Conservation (phyloP, 2,888 invertebrate genomes). For the Coleophora flavipennella region DNA sequence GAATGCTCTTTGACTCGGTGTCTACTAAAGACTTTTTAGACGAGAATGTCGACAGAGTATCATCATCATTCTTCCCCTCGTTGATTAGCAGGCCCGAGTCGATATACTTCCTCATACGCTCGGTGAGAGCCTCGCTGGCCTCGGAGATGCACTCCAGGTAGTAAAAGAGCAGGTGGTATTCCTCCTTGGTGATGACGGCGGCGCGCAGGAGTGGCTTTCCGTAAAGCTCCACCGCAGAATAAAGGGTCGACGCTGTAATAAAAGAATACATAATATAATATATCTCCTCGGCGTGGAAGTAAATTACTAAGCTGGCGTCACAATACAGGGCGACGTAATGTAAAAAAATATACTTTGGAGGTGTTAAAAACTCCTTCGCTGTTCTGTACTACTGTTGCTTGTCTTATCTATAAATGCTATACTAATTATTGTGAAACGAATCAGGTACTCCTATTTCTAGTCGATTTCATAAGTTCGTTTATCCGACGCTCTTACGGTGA, state of each 20-base stretch:
- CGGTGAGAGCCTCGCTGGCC: constrained; percentile 59
- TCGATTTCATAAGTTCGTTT: too few relatives aligned
- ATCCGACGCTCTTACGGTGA: too few relatives aligned
- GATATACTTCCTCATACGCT: constrained; percentile 64
- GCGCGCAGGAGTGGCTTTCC: constrained; percentile 73
- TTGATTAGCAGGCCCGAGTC: constrained; percentile 60
- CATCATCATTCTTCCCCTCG: constrained; percentile 32
- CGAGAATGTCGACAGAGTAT: constrained; percentile 26
- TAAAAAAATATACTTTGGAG: too few relatives aligned
- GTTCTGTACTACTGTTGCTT: too few relatives aligned
- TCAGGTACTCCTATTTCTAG: too few relatives aligned
- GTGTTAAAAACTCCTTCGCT: too few relatives aligned
- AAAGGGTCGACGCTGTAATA: constrained; percentile 67
- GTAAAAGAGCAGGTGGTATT: constrained; percentile 69
- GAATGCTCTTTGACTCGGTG: constrained; percentile 50
- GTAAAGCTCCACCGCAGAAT: constrained; percentile 76
- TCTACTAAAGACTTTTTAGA: constrained; percentile 26
- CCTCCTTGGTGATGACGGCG: constrained; percentile 63
- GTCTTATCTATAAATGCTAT: too few relatives aligned
- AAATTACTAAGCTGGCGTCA: too few relatives aligned
- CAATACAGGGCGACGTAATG: too few relatives aligned
- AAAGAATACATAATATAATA: constrained; percentile 25
- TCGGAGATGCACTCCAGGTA: constrained; percentile 65
- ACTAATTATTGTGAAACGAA: too few relatives aligned
- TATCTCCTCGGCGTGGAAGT: too few relatives aligned